Conservation (phyloP, 2,888 invertebrate genomes). For the Ectobius pallidus region DNA sequence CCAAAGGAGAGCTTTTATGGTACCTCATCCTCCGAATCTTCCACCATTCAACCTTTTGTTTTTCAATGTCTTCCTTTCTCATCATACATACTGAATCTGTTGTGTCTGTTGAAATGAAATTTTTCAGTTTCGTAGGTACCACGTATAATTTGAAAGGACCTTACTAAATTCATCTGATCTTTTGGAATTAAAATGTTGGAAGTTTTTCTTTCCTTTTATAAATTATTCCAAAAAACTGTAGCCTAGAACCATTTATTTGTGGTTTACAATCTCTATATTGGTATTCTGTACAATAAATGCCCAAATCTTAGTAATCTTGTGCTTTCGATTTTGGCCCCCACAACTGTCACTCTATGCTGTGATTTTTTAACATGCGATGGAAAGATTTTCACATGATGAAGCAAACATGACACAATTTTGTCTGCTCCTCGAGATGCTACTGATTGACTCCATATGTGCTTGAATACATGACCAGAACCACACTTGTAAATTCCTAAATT, state of each 20-base stretch:
- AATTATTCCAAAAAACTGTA: slow-evolving; percentile 2
- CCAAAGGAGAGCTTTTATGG: slow-evolving; percentile 10
- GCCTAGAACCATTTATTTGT: neutral
- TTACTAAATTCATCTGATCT: slow-evolving; percentile 4
- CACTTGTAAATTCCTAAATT: neutral
- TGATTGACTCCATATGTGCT: neutral
- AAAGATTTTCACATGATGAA: neutral
- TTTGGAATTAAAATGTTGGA: neutral
- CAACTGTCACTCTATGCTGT: neutral
- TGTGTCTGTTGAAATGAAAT: slow-evolving; percentile 2
- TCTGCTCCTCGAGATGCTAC: neutral
- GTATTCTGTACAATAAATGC: neutral
- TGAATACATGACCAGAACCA: slow-evolving; percentile 8
- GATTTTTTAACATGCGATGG: neutral
- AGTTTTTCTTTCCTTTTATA: neutral
- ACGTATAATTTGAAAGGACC: neutral
- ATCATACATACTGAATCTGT: slow-evolving; percentile 4
- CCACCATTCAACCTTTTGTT: slow-evolving; percentile 1
- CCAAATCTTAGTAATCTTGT: slow-evolving; percentile 5
- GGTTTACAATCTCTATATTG: neutral
- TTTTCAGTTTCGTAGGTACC: slow-evolving; percentile 2
- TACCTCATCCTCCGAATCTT: neutral
- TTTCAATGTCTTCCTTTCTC: slow-evolving; percentile 14
- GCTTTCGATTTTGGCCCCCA: neutral
- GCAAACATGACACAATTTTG: neutral